Evolutionary conservation across 2,113 vertebrate species (phyloP), one percentile per base, ranked within the genome.

Genomic region (Elgaria multicarinata): DNA sequence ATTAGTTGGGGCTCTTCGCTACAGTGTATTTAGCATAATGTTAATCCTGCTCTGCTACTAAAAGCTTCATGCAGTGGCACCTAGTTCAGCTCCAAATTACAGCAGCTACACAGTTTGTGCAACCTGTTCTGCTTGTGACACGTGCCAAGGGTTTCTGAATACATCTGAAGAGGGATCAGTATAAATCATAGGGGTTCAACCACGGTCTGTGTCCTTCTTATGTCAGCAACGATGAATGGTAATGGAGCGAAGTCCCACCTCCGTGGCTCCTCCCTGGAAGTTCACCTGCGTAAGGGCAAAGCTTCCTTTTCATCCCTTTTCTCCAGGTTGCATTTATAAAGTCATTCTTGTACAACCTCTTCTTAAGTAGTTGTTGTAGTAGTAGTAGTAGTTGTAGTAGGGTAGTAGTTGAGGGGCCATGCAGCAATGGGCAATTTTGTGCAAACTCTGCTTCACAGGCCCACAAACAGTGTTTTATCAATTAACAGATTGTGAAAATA

Each of bases 401-500:
- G n/a, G n/a, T n/a, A n/a, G 8, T 2, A 66, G 80, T 69, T 82
- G 64, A n/a, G 69, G 36, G 82, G 80, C 86, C 78, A 42, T 96
- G 81, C 88, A 93, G 22, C 22, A 76, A 91, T 22, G 33, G 78
- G 87, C 94, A 78, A 87, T 13, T 8, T 53, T 92, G 94, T 83
- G 24, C n/a, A 91, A 79, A 74, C 93, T 93, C 93, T 79, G 0
- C 95, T 96, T 94, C 93, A 94, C 87, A 87, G 95, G 90, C 91
- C 83, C 92, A 91, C 0, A 31, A 96, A 96, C 93, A 92, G 90
- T 98, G 98, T 98, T n/a, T 98, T 98, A 98, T 98, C 98, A 98
- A 99, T 99, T 99, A 99, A 98, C 97, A 98, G 98, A 98, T 98
- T 98, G 99, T 98, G 98, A 98, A 97, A 98, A 98, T 98, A 98